Evolutionary conservation across 2,113 vertebrate species (phyloP).

Genomic region (Halcyon senegalensis): DNA sequence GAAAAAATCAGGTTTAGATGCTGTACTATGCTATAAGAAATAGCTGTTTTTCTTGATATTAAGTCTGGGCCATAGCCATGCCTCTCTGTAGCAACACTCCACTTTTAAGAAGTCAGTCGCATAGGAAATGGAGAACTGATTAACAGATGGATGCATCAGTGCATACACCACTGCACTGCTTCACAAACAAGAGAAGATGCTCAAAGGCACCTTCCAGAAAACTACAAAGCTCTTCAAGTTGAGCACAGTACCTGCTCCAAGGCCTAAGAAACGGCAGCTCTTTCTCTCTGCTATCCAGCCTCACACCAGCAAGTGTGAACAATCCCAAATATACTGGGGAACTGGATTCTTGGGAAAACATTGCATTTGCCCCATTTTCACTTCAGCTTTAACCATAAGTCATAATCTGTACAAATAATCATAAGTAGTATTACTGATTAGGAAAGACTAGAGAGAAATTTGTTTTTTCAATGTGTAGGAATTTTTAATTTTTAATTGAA

Average conservation of each 20-base stretch:
- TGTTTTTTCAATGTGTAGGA: not conserved
- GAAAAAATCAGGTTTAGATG: not conserved
- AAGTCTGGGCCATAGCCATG: not conserved
- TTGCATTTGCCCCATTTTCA: not conserved
- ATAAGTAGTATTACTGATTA: not conserved
- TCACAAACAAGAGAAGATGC: not conserved
- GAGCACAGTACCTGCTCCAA: not conserved
- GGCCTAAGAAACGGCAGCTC: not conserved
- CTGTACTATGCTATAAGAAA: not conserved
- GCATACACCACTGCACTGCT: accelerated
- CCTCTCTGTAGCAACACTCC: not conserved
- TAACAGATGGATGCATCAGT: not conserved
- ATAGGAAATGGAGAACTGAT: not conserved
- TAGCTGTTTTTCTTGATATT: not conserved
- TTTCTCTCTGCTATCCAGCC: not conserved
- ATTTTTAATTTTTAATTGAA: not conserved
- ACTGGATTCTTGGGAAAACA: not conserved
- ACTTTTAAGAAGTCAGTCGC: not conserved
- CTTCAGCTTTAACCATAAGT: not conserved
- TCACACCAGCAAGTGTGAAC: not conserved
- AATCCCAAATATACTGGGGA: not conserved
- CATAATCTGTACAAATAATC: not conserved
- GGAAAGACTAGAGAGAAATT: not conserved
- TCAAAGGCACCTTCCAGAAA: not conserved
- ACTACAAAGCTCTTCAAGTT: not conserved